These are phyloP conservation scores for Pseudotriccus pelzelni DNA, from an alignment of 2,797 vertebrate genomes.

Conservation along the genomic window DNA sequence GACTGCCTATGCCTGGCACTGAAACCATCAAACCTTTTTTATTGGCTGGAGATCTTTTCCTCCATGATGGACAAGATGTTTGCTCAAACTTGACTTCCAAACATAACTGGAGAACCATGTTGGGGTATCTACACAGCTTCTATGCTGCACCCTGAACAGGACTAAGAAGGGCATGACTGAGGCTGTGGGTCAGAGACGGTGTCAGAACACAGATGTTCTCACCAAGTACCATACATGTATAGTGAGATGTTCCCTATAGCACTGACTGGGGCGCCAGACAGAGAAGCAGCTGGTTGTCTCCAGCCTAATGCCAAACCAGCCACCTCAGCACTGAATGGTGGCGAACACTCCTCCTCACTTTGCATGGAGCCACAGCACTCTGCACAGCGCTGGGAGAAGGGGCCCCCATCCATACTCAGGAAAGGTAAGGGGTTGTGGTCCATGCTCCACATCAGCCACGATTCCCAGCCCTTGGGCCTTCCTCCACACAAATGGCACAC, in stretches of 20 bases:
- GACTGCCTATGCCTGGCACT: background rate
- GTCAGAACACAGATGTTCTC: background rate
- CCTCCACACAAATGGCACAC: background rate
- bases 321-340: background rate
- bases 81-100: background rate
- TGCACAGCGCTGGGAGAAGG: background rate
- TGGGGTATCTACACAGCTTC: background rate
- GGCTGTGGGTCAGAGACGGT: background rate
- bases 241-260: background rate
- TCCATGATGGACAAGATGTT: background rate
- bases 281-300: background rate
- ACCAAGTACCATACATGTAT: background rate
- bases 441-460: fast-evolving
- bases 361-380: background rate
- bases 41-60: background rate
- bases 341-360: background rate
- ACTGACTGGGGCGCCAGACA: background rate
- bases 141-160: background rate
- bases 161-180: background rate
- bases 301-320: background rate
- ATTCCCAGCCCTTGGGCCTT: background rate
- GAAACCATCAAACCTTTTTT: background rate
- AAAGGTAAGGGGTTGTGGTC: background rate
- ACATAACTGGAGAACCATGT: fast-evolving
- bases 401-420: background rate